phyloP scores from a whole-genome alignment of 2,113 vertebrate genomes.

The Heloderma charlesbogerti region DNA sequence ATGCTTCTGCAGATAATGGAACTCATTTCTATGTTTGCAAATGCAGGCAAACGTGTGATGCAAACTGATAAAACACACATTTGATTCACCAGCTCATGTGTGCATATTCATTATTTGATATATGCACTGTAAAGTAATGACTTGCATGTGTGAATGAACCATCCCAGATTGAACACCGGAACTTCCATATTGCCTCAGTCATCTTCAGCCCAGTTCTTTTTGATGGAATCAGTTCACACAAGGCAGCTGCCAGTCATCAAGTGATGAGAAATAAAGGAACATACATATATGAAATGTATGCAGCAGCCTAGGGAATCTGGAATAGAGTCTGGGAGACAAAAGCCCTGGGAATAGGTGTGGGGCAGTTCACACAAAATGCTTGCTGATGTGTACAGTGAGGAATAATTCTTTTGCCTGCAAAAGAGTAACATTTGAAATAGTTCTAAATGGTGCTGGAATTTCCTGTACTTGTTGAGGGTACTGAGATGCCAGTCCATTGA shows the following conservation, averaged over 20 bases:
- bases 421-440: not conserved
- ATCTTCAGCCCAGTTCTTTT: not conserved
- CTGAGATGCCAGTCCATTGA: not conserved
- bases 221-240: not conserved
- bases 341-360: not conserved
- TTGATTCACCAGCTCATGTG: not conserved
- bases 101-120: not conserved
- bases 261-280: not conserved
- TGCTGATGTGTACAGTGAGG: not conserved
- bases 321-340: not conserved
- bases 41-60: no score
- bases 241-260: not conserved
- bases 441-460: not conserved
- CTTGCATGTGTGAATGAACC: not conserved
- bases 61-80: not conserved
- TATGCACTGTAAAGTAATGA: not conserved
- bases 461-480: not conserved
- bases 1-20: not conserved
- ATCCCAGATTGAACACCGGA: not conserved
- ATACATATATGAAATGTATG: no score
- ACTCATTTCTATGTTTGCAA: not conserved
- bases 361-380: not conserved
- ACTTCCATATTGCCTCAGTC: not conserved
- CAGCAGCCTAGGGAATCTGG: not conserved
- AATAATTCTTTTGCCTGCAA: not conserved